Evolutionary conservation across 2,113 vertebrate species (phyloP).

Genomic region (Emydura subglobosa): DNA sequence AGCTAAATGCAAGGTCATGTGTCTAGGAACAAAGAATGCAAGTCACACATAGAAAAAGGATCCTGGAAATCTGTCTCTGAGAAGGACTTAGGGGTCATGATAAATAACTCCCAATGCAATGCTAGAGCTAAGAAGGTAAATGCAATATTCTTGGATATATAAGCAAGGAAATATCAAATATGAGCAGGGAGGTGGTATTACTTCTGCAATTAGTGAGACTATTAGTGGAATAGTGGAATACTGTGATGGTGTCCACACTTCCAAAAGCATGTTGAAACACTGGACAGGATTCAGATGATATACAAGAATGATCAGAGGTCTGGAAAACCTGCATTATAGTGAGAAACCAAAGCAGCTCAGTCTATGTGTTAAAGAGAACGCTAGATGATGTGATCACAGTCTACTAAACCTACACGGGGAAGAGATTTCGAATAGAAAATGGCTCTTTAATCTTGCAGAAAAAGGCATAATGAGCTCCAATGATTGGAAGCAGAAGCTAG

Average conservation of each 20-base stretch:
- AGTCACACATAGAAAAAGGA: accelerated
- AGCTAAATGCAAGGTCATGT: background rate
- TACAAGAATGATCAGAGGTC: conserved; percentile 20
- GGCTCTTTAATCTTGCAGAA: conserved; percentile 38
- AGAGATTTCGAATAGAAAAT: conserved; percentile 53
- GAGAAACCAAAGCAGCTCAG: conserved; percentile 19
- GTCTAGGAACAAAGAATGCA: background rate
- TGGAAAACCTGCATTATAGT: conserved; percentile 5
- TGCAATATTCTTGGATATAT: background rate
- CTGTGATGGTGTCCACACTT: background rate
- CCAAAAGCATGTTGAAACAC: background rate
- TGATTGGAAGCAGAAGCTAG: conserved; percentile 34
- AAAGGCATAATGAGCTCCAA: conserved; percentile 47
- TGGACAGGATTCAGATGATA: background rate
- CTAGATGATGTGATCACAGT: conserved; percentile 31
- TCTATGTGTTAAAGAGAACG: conserved; percentile 25
- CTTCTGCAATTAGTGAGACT: background rate
- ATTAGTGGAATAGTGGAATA: background rate
- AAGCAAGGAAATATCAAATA: conserved; percentile 1
- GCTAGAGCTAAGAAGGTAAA: background rate
- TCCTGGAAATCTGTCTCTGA: background rate
- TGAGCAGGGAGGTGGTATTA: background rate
- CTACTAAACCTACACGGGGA: conserved; percentile 17
- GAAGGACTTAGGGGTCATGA: background rate
- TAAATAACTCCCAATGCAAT: background rate